phyloP scores from a whole-genome alignment of 2,888 invertebrate genomes.

The Geophilus truncorum region DNA sequence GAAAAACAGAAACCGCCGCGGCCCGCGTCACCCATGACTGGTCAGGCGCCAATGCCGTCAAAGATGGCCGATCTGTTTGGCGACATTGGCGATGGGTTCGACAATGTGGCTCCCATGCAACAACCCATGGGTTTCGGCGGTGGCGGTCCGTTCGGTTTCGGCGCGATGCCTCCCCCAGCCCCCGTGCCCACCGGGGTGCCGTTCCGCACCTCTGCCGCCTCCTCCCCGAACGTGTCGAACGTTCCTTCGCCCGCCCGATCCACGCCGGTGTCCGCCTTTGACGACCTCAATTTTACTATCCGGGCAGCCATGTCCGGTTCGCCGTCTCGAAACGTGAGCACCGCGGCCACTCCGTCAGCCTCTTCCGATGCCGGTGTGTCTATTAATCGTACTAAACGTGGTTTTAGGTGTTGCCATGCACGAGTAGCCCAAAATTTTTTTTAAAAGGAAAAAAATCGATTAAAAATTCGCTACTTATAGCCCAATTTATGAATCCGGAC shows the following conservation, averaged over 20 bases:
- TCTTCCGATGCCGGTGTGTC: constrained; percentile 30
- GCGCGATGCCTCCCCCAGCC: constrained; percentile 28
- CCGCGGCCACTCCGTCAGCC: constrained; percentile 32
- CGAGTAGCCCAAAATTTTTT: too few species aligned
- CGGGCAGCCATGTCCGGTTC: constrained; percentile 36
- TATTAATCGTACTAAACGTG: too few species aligned
- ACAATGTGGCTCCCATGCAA: too few species aligned
- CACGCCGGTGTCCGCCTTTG: constrained; percentile 33
- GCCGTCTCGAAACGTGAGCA: constrained; percentile 29
- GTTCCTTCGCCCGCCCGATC: constrained; percentile 33
- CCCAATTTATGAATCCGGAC: too few species aligned
- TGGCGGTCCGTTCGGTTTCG: constrained; percentile 17
- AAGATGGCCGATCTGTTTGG: constrained; percentile 28
- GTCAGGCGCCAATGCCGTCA: neutral
- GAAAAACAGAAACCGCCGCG: constrained; percentile 35
- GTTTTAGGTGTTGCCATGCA: too few species aligned
- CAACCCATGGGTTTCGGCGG: too few species aligned
- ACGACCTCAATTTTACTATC: constrained; percentile 37
- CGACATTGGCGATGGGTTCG: constrained; percentile 29
- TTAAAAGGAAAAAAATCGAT: too few species aligned
- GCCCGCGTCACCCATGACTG: constrained; percentile 35
- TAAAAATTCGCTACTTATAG: too few species aligned
- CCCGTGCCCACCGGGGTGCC: too few species aligned
- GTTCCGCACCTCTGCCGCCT: constrained; percentile 29
- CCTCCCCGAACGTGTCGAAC: constrained; percentile 32